phyloP scores from a whole-genome alignment of 2,113 vertebrate genomes.

The Syngnathus floridae region DNA sequence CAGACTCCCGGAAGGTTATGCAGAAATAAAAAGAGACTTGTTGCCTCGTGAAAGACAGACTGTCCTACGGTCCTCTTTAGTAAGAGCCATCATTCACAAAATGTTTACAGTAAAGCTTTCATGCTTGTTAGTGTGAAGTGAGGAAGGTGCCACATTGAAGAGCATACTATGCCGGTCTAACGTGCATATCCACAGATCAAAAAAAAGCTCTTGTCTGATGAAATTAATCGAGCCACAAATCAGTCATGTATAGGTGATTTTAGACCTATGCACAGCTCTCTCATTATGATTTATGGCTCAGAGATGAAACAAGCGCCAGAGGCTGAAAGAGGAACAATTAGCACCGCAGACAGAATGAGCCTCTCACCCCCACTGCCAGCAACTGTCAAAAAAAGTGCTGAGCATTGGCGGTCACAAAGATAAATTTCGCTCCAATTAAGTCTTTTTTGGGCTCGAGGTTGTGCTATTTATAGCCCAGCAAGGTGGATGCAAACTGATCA shows the following conservation, averaged over 20 bases:
- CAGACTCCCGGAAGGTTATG: slow-evolving; percentile 22
- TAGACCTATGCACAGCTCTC: slow-evolving; percentile 16
- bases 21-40: slow-evolving; percentile 37
- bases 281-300: slow-evolving; percentile 42
- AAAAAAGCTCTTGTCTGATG: slow-evolving; percentile 15
- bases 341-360: slow-evolving; percentile 25
- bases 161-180: slow-evolving; percentile 3
- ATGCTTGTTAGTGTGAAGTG: slow-evolving; percentile 28
- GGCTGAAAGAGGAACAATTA: slow-evolving; percentile 45
- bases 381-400: slow-evolving; percentile 28
- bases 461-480: slow-evolving; percentile 39
- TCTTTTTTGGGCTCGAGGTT: slow-evolving; percentile 20
- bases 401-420: slow-evolving; percentile 28
- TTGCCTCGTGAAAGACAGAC: slow-evolving; percentile 27
- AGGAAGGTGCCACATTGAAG: slow-evolving; percentile 6
- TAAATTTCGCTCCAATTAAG: slow-evolving; percentile 42
- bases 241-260: slow-evolving; percentile 37
- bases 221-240: slow-evolving; percentile 26
- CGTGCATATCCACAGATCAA: not conserved
- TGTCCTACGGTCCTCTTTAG: not conserved
- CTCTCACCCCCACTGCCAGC: not conserved
- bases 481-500: slow-evolving; percentile 29
- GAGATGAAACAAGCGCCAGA: slow-evolving; percentile 20
- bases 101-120: slow-evolving; percentile 31
- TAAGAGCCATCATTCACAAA: not conserved